Evolutionary conservation across 2,797 vertebrate species (phyloP), one percentile per base, ranked within the genome.

Genomic region (Taeniopygia guttata): DNA sequence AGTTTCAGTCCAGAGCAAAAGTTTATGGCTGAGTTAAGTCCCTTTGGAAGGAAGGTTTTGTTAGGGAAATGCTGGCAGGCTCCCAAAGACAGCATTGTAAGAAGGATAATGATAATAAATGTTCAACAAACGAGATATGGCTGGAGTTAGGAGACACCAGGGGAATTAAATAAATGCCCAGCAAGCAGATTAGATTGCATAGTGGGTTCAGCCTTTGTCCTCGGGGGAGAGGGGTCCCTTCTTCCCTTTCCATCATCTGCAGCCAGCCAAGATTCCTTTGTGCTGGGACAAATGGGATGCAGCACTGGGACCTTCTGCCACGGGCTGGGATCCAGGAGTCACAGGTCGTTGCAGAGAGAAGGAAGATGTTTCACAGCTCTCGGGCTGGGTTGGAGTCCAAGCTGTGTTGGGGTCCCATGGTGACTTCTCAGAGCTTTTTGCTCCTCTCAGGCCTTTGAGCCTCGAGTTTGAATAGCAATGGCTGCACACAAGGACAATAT

Each of bases 91-190:
- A 96, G 91, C 91, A 91, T 34, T 94, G 84, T 34, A 56, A 91
- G 87, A 94, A 90, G 87, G 70, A 51, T 94, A 96, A 94, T 70
- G 94, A 79, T 87, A 93, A 94, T 90, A 96, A 94, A 94, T 79
- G 91, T 60, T 94, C 77, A 32, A 6, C 89, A 91, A 86, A 70
- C 3, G 32, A 94, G 94, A 84, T 87, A 88, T 5, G 79, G 30
- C 79, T 62, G 12, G 68, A 89, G 89, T 29, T 63, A 91, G 55
- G 90, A 95, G 79, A 46, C 67, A 70, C 34, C 79, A 81, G 63
- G 89, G 93, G 95, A 93, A 82, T 95, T 54, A 60, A 94, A 90
- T 40, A 93, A 92, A 84, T 87, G 93, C 87, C 93, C 93, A 82
- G 80, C 80, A 84, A 93, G 85, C 79, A 30, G 60, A 83, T 96